Evolutionary conservation across 1,140 invertebrate species (phyloP), one percentile per base, ranked within the genome.

Genomic region (Drosophila albomicans): DNA sequence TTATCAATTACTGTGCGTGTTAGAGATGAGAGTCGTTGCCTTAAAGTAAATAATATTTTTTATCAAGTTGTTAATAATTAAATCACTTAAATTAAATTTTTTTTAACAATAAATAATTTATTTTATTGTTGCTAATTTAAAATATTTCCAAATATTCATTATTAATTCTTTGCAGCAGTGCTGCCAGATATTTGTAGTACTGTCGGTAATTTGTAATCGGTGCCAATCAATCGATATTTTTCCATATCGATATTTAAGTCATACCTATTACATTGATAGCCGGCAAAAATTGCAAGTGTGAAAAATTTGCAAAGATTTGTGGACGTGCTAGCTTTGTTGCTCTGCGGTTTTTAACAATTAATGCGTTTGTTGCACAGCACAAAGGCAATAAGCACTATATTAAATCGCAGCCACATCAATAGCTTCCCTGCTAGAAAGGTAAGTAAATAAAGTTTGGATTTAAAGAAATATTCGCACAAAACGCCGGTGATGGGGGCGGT

Each of bases 241-340:
- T 2, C 16, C 2, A 11, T 45, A 68, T 68, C 64, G 64, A 46
- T 76, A 7, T n/a, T 57, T 43, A 1, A 38, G 13, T 13, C 11
- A 13, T 7, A 7, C 8, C 46, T 48, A 46, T 46, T 10, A 0
- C 45, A 62, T 58, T 69, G 63, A 13, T 38, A 72, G 79, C 81
- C 81, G 81, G 81, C 80, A 81, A 78, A 68, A 76, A 75, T 66
- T 82, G 68, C 81, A 70, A 77, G 58, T 56, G 11, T 11, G 46
- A 10, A 4, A 63, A 65, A 35, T 49, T 64, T 6, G 65, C 56
- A 61, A 45, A 54, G 7, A 49, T 15, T 56, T 43, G 13, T 11
- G 10, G 30, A 45, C 13, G 30, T 35, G 52, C 16, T 15, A 46
- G 20, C 32, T 30, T 67, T 45, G 1, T 7, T 6, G 56, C 30